Evolutionary conservation across 1,140 invertebrate species (phyloP).

Genomic region (Mercenaria mercenaria): DNA sequence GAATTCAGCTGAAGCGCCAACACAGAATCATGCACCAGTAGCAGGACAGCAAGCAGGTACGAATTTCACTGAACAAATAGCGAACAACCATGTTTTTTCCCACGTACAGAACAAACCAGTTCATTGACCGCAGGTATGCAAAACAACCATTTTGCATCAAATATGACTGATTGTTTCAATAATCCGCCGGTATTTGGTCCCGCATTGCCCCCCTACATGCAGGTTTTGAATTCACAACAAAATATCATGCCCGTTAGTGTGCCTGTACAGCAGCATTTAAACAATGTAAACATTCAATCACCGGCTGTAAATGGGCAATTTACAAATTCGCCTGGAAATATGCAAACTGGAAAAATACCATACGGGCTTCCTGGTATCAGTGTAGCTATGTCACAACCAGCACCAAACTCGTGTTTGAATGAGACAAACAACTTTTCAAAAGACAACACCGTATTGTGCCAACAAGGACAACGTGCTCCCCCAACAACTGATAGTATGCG

Average conservation of each 20-base stretch:
- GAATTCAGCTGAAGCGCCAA: neutral
- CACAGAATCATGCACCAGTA: neutral
- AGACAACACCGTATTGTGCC: too few relatives aligned
- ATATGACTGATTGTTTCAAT: neutral
- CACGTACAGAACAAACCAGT: too few relatives aligned
- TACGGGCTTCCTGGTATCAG: too few relatives aligned
- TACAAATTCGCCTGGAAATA: neutral
- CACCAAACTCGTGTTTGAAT: too few relatives aligned
- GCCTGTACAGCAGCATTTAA: neutral
- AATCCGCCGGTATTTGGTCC: neutral
- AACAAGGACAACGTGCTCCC: too few relatives aligned
- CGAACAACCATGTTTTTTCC: too few relatives aligned
- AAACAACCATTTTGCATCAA: neutral
- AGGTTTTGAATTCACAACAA: too few relatives aligned
- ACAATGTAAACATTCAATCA: neutral
- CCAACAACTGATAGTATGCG: too few relatives aligned
- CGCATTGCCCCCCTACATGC: neutral
- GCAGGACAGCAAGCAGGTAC: neutral
- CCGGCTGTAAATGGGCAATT: neutral
- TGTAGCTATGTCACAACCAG: too few relatives aligned
- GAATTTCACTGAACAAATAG: too few relatives aligned
- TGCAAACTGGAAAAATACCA: too few relatives aligned
- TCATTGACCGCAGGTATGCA: neutral
- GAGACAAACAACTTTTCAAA: neutral
- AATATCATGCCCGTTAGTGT: neutral